Evolutionary conservation across 2,888 invertebrate genomes (phyloP), one percentile per base, ranked within the genome.

Genomic region (Cerceris ruficornis): DNA sequence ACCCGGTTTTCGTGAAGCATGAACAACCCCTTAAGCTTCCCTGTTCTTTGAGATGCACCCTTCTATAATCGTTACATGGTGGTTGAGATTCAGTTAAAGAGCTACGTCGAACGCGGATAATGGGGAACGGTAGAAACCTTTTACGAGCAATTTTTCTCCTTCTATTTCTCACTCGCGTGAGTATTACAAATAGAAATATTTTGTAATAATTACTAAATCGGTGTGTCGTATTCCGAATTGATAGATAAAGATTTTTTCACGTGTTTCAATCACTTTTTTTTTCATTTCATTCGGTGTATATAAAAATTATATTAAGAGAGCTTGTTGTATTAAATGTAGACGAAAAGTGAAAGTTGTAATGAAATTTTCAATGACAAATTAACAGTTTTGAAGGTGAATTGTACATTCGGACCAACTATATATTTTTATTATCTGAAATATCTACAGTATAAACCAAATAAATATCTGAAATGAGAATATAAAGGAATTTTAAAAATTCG

Each of bases 1-100:
- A 71, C 64, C 66, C 73, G 75, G 77, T 82, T 81, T 79, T 75
- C 78, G 69, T 64, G 15, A 74, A 80, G 82, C 83, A 77, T 85
- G 62, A 84, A 82, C 73, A 74, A 73, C 77, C 60, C 74, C 84
- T 80, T 66, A 50, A 75, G 69, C 79, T 66, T 77, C 59, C 60
- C 69, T 67, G 65, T 75, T 84, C 77, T 81, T 84, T 69, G 68
- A 84, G 72, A 79, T 66, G 66, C 75, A 76, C 67, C 79, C 75
- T 77, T 62, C 64, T 49, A 61, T 54, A 28, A 28, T 28, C 28
- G 57, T 55, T 54, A 13, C 57, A 49, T 50, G 65, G 50, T 43
- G 15, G n/a, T 69, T 61, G 7, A 15, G 43, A 17, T 61, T 43
- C 28, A 13, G 43, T 28, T 61, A 61, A 61, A 13, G 50, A 50